Percentiles rank a stretch among this genome's conserved stretches.
phyloP scores from a whole-genome alignment of 1,140 invertebrate species.

The Cherax quadricarinatus region DNA sequence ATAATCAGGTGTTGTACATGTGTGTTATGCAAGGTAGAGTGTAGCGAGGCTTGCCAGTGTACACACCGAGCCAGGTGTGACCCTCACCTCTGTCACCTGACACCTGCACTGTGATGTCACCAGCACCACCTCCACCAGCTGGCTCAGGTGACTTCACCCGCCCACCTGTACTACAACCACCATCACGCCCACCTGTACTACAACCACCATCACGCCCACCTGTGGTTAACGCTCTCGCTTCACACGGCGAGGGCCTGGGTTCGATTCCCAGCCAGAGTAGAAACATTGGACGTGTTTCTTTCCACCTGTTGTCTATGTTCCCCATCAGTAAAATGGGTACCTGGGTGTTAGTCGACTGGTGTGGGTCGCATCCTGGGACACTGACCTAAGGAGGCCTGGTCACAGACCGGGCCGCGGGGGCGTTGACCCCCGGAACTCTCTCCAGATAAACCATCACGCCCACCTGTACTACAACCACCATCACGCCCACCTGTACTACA shows the following conservation, averaged over 20 bases:
- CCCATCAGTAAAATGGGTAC: too few species aligned
- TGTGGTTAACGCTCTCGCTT: too few species aligned
- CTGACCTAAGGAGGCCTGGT: too few species aligned
- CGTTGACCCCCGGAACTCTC: too few species aligned
- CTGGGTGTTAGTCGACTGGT: too few species aligned
- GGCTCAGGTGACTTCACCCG: not conserved
- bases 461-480: not conserved
- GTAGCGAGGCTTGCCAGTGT: not conserved
- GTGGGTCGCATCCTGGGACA: too few species aligned
- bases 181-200: not conserved
- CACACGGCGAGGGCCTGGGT: too few species aligned
- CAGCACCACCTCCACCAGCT: not conserved
- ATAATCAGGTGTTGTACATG: not conserved
- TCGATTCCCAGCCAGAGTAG: too few species aligned
- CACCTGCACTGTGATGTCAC: slow-evolving; percentile 4
- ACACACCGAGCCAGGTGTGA: not conserved
- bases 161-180: not conserved
- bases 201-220: not conserved
- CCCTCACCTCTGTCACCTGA: not conserved
- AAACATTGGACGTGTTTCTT: too few species aligned
- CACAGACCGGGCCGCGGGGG: too few species aligned
- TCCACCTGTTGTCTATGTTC: too few species aligned
- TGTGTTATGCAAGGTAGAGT: too few species aligned
- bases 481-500: not conserved
- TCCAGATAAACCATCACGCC: not conserved